These are phyloP conservation scores for Xyliphius kryptos DNA, from an alignment of 2,113 vertebrate species.

Conservation along the genomic window DNA sequence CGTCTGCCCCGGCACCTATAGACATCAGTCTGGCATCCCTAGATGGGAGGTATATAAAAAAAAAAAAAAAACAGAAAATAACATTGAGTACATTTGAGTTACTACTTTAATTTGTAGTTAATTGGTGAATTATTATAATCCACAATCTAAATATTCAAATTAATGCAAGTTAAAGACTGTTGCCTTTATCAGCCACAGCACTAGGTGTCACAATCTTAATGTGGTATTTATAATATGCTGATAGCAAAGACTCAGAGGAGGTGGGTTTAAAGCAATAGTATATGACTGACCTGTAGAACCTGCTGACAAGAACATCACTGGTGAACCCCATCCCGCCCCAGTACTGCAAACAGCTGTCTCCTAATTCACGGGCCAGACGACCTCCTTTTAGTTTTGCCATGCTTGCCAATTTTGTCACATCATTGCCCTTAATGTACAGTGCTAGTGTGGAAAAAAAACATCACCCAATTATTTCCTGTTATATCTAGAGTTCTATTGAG, in stretches of 20 bases:
- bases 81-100: neutral
- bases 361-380: conserved; percentile 67
- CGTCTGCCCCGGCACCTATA: conserved; percentile 70
- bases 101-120: too few species aligned
- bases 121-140: neutral
- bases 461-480: neutral
- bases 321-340: conserved; percentile 90
- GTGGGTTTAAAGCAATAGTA: too few species aligned
- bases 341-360: conserved; percentile 79
- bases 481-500: too few species aligned
- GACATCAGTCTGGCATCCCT: conserved; percentile 71
- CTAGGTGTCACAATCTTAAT: conserved; percentile 58
- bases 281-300: conserved; percentile 79
- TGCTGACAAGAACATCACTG: conserved; percentile 76
- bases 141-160: too few species aligned
- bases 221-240: too few species aligned
- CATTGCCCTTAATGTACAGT: conserved; percentile 70
- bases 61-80: conserved; percentile 8
- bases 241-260: too few species aligned
- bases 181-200: conserved; percentile 42
- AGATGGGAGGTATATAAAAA: conserved; percentile 33
- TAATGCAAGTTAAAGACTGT: too few species aligned
- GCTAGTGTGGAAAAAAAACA: conserved; percentile 47
- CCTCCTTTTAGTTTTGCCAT: conserved; percentile 83
- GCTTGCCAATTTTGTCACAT: conserved; percentile 80